These are phyloP conservation scores for Amblyteles armatorius DNA, from an alignment of 2,888 invertebrate genomes.

Conservation along the genomic window DNA sequence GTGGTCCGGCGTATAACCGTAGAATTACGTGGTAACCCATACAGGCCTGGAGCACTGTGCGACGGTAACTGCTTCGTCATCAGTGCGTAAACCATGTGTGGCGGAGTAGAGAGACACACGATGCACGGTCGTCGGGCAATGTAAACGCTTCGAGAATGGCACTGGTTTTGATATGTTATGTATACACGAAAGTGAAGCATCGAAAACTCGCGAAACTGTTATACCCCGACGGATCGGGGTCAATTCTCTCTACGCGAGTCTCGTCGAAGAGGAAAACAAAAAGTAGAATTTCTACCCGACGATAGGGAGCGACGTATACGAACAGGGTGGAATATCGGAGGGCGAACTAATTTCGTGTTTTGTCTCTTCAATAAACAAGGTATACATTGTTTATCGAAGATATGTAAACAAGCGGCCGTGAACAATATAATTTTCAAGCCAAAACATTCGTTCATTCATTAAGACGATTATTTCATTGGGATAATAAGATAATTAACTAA, in stretches of 20 bases:
- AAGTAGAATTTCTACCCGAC: neutral
- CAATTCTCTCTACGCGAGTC: neutral
- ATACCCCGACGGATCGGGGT: neutral
- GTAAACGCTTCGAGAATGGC: conserved; percentile 28
- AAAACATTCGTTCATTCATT: too few species aligned
- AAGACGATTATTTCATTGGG: too few species aligned
- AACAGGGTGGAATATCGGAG: too few species aligned
- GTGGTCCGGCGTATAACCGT: conserved; percentile 36
- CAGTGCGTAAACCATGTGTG: conserved; percentile 33
- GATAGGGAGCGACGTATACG: neutral
- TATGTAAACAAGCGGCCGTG: too few species aligned
- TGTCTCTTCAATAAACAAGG: too few species aligned
- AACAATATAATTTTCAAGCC: too few species aligned
- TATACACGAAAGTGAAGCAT: conserved; percentile 13
- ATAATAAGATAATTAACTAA: too few species aligned
- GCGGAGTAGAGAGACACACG: conserved; percentile 17
- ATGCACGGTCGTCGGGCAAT: conserved; percentile 27
- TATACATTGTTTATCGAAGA: too few species aligned
- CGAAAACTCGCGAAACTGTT: conserved; percentile 20
- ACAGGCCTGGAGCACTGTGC: neutral
- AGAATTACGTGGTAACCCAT: conserved; percentile 31
- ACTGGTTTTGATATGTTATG: neutral
- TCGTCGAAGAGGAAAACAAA: neutral
- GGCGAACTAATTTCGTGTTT: neutral
- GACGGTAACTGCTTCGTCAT: conserved; percentile 25